Conservation (phyloP, 2,888 invertebrate genomes). For the Dyspetes luteomarginatus region DNA sequence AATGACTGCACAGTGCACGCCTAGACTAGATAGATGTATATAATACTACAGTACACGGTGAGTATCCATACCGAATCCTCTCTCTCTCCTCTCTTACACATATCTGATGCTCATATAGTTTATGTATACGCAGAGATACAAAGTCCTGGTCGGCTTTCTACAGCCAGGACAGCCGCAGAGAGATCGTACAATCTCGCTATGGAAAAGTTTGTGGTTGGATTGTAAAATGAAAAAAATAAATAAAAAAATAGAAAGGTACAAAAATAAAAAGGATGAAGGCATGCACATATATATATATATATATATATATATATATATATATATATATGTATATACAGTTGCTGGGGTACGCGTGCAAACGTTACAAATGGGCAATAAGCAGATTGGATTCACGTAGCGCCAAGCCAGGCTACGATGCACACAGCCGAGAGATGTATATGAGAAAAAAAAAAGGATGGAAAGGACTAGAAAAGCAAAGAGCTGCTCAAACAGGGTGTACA, state of each 20-base stretch:
- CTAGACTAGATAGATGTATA: slow-evolving; percentile 55
- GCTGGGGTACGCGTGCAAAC: slow-evolving; percentile 66
- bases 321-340: slow-evolving; percentile 21
- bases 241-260: slow-evolving; percentile 24
- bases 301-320: slow-evolving; percentile 10
- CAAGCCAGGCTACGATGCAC: slow-evolving; percentile 58
- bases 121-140: slow-evolving; percentile 19
- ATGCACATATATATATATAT: slow-evolving; percentile 12
- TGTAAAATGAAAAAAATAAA: slow-evolving; percentile 48
- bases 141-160: slow-evolving; percentile 52
- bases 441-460: slow-evolving; percentile 35
- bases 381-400: slow-evolving; percentile 75
- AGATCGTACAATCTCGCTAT: slow-evolving; percentile 69
- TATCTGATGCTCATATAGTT: slow-evolving; percentile 40
- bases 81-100: slow-evolving; percentile 29
- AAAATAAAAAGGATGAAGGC: slow-evolving; percentile 50
- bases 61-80: slow-evolving; percentile 46
- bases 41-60: slow-evolving; percentile 34
- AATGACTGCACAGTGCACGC: slow-evolving; percentile 61
- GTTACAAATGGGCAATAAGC: slow-evolving; percentile 77
- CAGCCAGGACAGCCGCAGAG: slow-evolving; percentile 61
- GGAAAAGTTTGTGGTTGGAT: slow-evolving; percentile 67
- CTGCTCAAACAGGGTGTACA: slow-evolving; percentile 21
- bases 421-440: slow-evolving; percentile 24
- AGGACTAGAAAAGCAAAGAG: slow-evolving; percentile 40